phyloP scores from a whole-genome alignment of 2,888 invertebrate genomes.

The Nomada fabriciana region DNA sequence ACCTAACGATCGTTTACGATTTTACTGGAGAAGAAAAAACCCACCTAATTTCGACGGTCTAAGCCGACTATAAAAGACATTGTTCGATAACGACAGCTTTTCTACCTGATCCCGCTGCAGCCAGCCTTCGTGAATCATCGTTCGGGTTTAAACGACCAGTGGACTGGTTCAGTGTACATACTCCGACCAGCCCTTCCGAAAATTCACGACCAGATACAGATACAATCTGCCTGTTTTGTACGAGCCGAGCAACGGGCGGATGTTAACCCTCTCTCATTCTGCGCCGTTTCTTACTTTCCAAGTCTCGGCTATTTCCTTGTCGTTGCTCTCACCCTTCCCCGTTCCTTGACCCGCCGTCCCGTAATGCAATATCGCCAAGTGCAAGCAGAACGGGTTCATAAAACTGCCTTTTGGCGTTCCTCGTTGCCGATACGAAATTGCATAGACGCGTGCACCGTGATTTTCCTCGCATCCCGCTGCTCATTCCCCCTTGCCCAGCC shows the following conservation, averaged over 20 bases:
- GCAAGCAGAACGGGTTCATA: constrained; percentile 50
- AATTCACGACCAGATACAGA: constrained; percentile 54
- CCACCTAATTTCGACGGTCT: constrained; percentile 35
- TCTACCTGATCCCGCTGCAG: constrained; percentile 24
- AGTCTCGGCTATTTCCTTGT: neutral
- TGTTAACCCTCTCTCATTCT: constrained; percentile 54
- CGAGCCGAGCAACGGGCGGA: constrained; percentile 39
- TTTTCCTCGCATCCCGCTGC: neutral
- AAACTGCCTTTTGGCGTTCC: constrained; percentile 39
- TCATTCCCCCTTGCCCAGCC: neutral
- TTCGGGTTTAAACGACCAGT: constrained; percentile 15
- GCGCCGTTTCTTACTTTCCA: constrained; percentile 32
- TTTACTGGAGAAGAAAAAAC: constrained; percentile 7
- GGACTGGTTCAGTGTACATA: neutral
- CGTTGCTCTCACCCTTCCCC: neutral
- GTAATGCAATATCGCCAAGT: constrained; percentile 51
- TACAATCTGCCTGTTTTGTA: constrained; percentile 47
- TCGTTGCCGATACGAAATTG: constrained; percentile 36
- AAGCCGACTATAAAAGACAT: constrained; percentile 34
- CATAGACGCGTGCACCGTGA: neutral
- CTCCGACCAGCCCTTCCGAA: constrained; percentile 37
- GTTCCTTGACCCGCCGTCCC: constrained; percentile 2
- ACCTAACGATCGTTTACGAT: neutral
- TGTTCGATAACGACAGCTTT: constrained; percentile 5
- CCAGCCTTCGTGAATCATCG: constrained; percentile 34